Evolutionary conservation across 1,140 invertebrate genomes (phyloP), one percentile per base, ranked within the genome.

Genomic region (Agrilus planipennis): DNA sequence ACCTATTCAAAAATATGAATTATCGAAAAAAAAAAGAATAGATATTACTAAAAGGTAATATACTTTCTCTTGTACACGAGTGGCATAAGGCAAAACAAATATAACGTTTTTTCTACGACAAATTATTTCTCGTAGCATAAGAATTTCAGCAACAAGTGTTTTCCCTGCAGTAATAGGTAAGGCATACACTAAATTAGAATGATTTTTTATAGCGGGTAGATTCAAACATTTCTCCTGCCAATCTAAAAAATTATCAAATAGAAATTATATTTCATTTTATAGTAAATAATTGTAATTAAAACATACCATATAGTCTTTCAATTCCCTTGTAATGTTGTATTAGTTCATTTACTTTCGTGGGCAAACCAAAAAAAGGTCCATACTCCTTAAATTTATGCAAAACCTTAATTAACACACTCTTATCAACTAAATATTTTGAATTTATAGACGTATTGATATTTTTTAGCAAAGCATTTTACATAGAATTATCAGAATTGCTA

Each of bases 11-110:
- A n/a, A n/a, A n/a, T n/a, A n/a, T n/a, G n/a, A n/a, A n/a, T n/a
- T n/a, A n/a, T n/a, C n/a, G n/a, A n/a, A n/a, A n/a, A n/a, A n/a
- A n/a, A n/a, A n/a, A n/a, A n/a, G n/a, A 19, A 35, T 35, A 35
- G 12, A 3, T 19, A 31, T 39, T n/a, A n/a, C n/a, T n/a, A n/a
- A n/a, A n/a, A n/a, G n/a, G n/a, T n/a, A n/a, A n/a, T n/a, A 40
- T 59, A 81, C 79, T 70, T 97, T 97, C 68, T 98, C 93, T 62
- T 97, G 91, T 3, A 96, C 93, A 54, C 97, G 84, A 6, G 92
- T 84, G 22, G 96, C 87, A 72, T 84, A 97, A 1, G 93, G 93
- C 21, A 98, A 62, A 52, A 97, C 76, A 51, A 97, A 85, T 23
- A 98, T 62, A 20, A 77, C 85, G 76, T 94, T 88, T 50, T 76